Evolutionary conservation across 2,888 invertebrate species (phyloP), one percentile per base, ranked within the genome.

Genomic region (Luffia ferchaultella): DNA sequence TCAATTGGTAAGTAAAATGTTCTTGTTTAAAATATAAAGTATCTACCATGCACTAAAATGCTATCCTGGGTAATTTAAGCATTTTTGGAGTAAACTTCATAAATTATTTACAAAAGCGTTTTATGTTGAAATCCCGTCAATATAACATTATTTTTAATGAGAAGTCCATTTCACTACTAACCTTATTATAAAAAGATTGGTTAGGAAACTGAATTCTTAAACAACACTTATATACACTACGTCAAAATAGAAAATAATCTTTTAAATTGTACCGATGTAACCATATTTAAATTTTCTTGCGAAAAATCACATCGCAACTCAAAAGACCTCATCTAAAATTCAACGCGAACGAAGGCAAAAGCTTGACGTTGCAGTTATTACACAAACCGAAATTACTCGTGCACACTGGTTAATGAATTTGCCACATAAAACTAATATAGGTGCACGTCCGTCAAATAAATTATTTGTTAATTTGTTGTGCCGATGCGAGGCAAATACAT

Each of bases 401-500:
- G 30, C 3, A 7, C 12, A 3, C 12, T 30, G 3, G 3, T 30
- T 7, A 30, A 3, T 7, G 5, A 12, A 30, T 30, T 30, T 30
- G 12, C 12, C 30, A 12, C 12, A 30, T 12, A 30, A 30, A 30
- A 30, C 30, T 12, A 30, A 30, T 30, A 30, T 12, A 12, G 30
- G 3, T 30, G n/a, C n/a, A n/a, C n/a, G 30, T 30, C 30, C 30
- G 30, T 30, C 30, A 30, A 30, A 30, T 7, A 7, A 30, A 30
- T 7, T 30, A 7, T 7, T 30, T 30, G 5, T 3, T 30, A 7
- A 30, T 7, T 12, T 30, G 12, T 30, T 30, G 12, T 7, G 5
- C 12, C 30, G 3, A 12, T 30, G 30, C 30, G 12, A 30, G 30
- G 30, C 30, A 12, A 30, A 30, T 12, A 30, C 50, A 50, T 53